Evolutionary conservation across 2,797 vertebrate genomes (phyloP), one percentile per base, ranked within the genome.

Genomic region (Borostomias antarcticus): DNA sequence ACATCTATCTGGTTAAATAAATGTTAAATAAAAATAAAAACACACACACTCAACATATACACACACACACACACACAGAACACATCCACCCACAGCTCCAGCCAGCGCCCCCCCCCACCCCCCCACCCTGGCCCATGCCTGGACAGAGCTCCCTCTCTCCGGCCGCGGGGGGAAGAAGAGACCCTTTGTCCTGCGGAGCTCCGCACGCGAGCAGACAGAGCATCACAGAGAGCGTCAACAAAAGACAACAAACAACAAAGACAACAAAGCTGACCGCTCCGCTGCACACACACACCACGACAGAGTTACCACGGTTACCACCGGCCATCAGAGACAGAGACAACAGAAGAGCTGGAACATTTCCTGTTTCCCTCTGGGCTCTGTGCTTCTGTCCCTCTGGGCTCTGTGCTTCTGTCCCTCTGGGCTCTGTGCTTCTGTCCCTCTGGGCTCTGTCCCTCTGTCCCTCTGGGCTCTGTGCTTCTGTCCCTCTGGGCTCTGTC

Each of bases 211-310:
- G 51, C 33, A 51, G 32, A 51, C 25, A 13, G 43, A 30, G 51
- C 28, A 51, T 28, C 23, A 35, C 33, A 19, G 6, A 35, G 25
- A 63, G 62, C 37, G 19, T 63, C 29, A 17, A 73, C 68, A 75
- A 73, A 73, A 52, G 68, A 51, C 26, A 33, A 66, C 54, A 45
- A n/a, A n/a, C n/a, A n/a, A n/a, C n/a, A n/a, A n/a, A n/a, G n/a
- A n/a, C n/a, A n/a, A n/a, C n/a, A n/a, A n/a, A n/a, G n/a, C n/a
- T n/a, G n/a, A n/a, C n/a, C n/a, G n/a, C n/a, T n/a, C n/a, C n/a
- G n/a, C 33, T 50, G 48, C 45, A 60, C 57, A 23, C 64, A 29
- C 8, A 43, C 45, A 48, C 32, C 30, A 47, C 28, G 51, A 73
- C 78, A 69, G 37, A 60, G 32, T 52, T 19, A 47, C 47, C 45